Evolutionary conservation across 1,140 invertebrate genomes (phyloP).

Genomic region (Cataglyphis hispanica): DNA sequence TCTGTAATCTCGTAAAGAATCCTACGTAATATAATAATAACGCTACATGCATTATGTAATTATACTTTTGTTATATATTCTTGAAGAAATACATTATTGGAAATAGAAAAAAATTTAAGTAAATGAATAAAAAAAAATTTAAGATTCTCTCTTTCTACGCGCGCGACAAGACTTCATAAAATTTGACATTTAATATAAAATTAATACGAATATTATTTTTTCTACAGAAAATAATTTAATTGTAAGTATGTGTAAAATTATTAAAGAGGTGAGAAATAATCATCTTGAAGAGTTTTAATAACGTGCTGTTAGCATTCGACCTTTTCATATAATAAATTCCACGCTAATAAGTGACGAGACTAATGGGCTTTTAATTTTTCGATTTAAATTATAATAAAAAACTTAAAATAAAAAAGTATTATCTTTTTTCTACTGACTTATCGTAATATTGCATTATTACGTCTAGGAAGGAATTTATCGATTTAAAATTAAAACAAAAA

Average conservation of each 20-base stretch:
- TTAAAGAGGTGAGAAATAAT: not conserved
- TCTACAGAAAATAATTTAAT: not conserved
- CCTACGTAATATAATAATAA: not conserved
- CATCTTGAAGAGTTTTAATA: conserved; percentile 38
- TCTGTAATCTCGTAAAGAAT: not conserved
- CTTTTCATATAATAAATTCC: conserved; percentile 10
- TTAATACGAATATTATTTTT: not conserved
- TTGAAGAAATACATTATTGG: not conserved
- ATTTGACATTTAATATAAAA: conserved; percentile 8
- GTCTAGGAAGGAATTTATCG: not conserved
- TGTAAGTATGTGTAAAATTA: not conserved
- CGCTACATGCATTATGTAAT: not conserved
- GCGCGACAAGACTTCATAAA: not conserved
- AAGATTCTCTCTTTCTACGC: not conserved
- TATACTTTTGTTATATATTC: not conserved
- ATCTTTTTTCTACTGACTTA: not conserved
- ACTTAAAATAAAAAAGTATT: not conserved
- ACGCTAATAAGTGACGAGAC: conserved; percentile 4
- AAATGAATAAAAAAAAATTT: not conserved
- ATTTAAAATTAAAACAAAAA: not conserved
- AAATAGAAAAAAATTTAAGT: not conserved
- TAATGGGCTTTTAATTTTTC: conserved; percentile 59
- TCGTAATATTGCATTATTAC: conserved; percentile 1
- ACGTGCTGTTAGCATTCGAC: conserved; percentile 23
- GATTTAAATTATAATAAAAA: conserved; percentile 44